These are phyloP conservation scores for Bedellia somnulentella DNA, from an alignment of 2,888 invertebrate genomes.

Conservation along the genomic window DNA sequence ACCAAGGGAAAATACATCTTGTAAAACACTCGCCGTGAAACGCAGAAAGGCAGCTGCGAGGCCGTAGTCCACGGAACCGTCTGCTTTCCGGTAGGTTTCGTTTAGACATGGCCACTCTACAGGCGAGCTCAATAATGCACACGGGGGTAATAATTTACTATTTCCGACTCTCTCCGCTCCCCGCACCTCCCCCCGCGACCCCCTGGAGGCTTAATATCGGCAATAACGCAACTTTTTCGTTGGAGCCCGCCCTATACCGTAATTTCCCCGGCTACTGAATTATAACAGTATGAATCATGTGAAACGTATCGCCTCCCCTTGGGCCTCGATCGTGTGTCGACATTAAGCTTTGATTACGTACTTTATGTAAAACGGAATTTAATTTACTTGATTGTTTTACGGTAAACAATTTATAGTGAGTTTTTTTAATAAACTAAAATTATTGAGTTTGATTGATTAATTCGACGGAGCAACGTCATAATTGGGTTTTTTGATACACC, in stretches of 20 bases:
- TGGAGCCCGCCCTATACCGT: conserved; percentile 14
- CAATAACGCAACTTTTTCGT: conserved; percentile 35
- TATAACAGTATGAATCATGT: conserved; percentile 40
- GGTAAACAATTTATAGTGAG: no score
- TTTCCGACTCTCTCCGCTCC: conserved; percentile 16
- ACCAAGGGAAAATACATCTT: no score
- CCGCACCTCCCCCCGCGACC: no score
- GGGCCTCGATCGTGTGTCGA: conserved; percentile 7
- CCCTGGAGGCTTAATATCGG: conserved; percentile 32
- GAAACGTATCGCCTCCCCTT: conserved; percentile 17
- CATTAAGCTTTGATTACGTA: conserved; percentile 16
- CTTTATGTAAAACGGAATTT: not conserved
- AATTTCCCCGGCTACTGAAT: conserved; percentile 34
- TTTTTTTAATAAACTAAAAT: no score
- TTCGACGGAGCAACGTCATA: no score
- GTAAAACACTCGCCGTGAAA: no score
- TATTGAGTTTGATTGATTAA: no score
- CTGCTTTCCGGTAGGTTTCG: not conserved
- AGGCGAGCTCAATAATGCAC: conserved; percentile 10
- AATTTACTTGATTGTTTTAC: no score
- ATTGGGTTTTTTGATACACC: no score
- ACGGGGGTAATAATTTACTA: conserved; percentile 31
- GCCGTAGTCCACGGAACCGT: no score
- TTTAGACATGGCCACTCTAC: conserved; percentile 5
- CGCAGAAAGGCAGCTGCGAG: no score